phyloP scores from a whole-genome alignment of 1,140 invertebrate species.

The Zaprionus africanus region DNA sequence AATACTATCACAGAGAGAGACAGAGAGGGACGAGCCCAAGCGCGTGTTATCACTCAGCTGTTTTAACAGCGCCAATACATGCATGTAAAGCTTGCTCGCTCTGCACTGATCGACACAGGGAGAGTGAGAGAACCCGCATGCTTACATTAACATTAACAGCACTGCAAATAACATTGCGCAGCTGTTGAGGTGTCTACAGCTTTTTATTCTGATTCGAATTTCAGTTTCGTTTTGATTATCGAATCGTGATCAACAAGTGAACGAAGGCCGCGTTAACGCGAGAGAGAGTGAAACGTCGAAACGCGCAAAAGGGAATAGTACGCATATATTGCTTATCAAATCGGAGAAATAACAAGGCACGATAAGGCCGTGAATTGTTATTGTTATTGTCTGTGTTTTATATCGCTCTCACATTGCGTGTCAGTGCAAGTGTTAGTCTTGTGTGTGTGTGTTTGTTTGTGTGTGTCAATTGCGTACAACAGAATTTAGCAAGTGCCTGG shows the following conservation, averaged over 20 bases:
- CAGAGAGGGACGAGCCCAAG: not conserved
- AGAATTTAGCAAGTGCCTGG: constrained; percentile 63
- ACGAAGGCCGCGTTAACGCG: not conserved
- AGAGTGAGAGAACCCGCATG: constrained; percentile 1
- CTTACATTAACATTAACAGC: constrained; percentile 19
- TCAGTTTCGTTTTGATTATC: constrained; percentile 52
- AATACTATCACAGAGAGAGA: not conserved
- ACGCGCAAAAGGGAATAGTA: constrained; percentile 2
- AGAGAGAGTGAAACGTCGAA: not conserved
- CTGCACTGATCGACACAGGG: constrained; percentile 12
- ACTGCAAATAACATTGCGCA: constrained; percentile 20
- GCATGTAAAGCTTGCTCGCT: constrained; percentile 28
- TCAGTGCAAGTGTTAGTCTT: not conserved
- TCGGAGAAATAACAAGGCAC: constrained; percentile 32
- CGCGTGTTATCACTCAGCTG: constrained; percentile 4
- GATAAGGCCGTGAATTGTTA: constrained; percentile 33
- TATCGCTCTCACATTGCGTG: constrained; percentile 25
- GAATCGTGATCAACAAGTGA: constrained; percentile 38
- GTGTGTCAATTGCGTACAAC: constrained; percentile 63
- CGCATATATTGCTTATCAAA: constrained; percentile 45
- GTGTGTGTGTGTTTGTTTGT: constrained; percentile 16
- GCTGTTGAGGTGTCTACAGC: constrained; percentile 1
- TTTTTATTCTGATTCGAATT: constrained; percentile 29
- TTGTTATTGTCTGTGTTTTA: constrained; percentile 34
- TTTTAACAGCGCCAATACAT: constrained; percentile 2